phyloP scores from a whole-genome alignment of 2,888 invertebrate genomes.

The Andrena chrysosceles region DNA sequence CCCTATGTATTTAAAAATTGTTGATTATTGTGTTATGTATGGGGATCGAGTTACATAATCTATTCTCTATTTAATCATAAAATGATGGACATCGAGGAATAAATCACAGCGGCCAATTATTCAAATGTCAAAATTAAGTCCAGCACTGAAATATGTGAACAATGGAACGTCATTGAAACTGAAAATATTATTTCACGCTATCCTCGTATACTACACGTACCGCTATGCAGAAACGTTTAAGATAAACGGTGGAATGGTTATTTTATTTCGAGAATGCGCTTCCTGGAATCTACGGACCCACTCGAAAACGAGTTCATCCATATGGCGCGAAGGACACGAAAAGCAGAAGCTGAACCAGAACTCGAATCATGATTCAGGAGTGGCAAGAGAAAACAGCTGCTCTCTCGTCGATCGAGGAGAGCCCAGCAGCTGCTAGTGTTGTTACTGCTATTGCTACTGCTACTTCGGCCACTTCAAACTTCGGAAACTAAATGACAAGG shows the following conservation, averaged over 20 bases:
- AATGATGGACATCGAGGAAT: too few relatives aligned
- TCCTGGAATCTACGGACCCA: constrained; percentile 53
- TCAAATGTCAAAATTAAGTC: too few relatives aligned
- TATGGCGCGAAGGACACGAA: constrained; percentile 62
- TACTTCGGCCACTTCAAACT: constrained; percentile 33
- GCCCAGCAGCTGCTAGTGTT: constrained; percentile 64
- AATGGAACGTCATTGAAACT: neutral
- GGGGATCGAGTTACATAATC: too few relatives aligned
- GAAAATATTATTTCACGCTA: neutral
- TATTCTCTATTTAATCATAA: too few relatives aligned
- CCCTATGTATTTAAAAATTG: too few relatives aligned
- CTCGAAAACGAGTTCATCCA: constrained; percentile 50
- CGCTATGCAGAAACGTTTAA: constrained; percentile 11
- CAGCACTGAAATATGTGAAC: too few relatives aligned
- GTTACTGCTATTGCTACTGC: constrained; percentile 28
- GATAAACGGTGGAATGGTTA: constrained; percentile 8
- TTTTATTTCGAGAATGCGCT: constrained; percentile 56
- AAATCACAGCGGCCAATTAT: too few relatives aligned
- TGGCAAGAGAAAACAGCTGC: constrained; percentile 66
- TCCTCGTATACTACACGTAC: neutral
- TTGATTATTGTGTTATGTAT: too few relatives aligned
- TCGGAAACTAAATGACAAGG: constrained; percentile 24
- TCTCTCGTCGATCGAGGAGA: constrained; percentile 55
- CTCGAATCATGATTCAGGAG: constrained; percentile 59
- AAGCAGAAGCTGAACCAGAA: constrained; percentile 64